phyloP scores from a whole-genome alignment of 2,113 vertebrate genomes.

The Heterocephalus glaber region DNA sequence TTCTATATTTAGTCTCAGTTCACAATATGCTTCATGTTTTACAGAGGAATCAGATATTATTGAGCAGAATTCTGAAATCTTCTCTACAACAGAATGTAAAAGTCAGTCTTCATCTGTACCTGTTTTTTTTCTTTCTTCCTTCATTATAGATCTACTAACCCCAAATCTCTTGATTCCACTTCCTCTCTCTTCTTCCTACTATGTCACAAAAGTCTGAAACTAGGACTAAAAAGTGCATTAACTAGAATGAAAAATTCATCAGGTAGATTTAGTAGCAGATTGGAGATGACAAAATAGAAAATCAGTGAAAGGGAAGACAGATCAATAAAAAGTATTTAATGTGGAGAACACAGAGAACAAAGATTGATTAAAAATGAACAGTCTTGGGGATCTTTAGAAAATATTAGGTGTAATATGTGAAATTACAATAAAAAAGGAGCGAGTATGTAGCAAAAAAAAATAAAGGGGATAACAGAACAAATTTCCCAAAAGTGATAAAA shows the following conservation, averaged over 20 bases:
- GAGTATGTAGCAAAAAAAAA: neutral
- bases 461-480: neutral
- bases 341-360: slow-evolving; percentile 21
- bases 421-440: neutral
- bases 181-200: neutral
- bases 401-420: neutral
- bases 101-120: neutral
- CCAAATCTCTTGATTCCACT: neutral
- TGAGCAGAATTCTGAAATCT: neutral
- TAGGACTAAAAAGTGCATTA: slow-evolving; percentile 8
- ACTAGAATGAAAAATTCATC: slow-evolving; percentile 35
- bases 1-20: neutral
- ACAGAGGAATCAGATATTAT: slow-evolving; percentile 14
- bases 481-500: slow-evolving; percentile 1
- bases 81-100: neutral
- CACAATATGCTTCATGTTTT: neutral
- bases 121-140: neutral
- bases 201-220: neutral
- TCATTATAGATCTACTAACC: neutral
- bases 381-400: neutral
- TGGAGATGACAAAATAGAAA: neutral
- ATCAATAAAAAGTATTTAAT: slow-evolving; percentile 1
- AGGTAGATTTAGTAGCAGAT: neutral
- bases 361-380: neutral
- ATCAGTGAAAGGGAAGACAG: neutral